Evolutionary conservation across 2,888 invertebrate species (phyloP), one percentile per base, ranked within the genome.

Genomic region (Malacosoma neustria): DNA sequence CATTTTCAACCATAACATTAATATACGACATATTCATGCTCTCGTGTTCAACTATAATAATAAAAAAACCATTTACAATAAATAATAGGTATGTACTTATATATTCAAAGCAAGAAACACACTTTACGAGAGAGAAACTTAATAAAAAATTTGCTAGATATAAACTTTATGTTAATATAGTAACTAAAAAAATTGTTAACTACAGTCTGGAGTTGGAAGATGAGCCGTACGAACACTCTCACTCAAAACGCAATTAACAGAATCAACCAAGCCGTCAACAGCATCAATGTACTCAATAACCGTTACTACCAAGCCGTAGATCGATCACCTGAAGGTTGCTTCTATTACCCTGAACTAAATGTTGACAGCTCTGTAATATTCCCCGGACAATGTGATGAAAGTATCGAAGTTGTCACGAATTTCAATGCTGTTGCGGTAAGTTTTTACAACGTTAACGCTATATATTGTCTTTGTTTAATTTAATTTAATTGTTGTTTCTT

Each of bases 161-260:
- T n/a, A 29, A 4, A 11, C 34, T 29, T 4, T 29, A 4, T 13
- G 4, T 13, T 11, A 29, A 3, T 14, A 13, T 34, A 1, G n/a
- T 12, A 5, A 12, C 30, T 14, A n/a, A 11, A 11, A 29, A 14
- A 11, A n/a, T n/a, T n/a, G n/a, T n/a, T n/a, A n/a, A n/a, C n/a
- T n/a, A n/a, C 30, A 74, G 74, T 74, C 2, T 67, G 54, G 54
- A 67, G 68, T 35, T 74, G 74, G 74, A 72, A 69, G 35, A 46
- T 74, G 3, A 69, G 72, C 39, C 59, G 72, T 9, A 42, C 46
- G 2, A 48, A 50, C 14, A 43, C 54, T 9, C 39, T 72, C 5
- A 48, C 54, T 4, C 13, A 34, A 3, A 22, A 33, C 1, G 65
- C 65, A n/a, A 42, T 30, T 3, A 32, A 35, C 2, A 49, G 48